Conservation (phyloP, 2,113 vertebrate species). For the Ciconia boyciana region DNA sequence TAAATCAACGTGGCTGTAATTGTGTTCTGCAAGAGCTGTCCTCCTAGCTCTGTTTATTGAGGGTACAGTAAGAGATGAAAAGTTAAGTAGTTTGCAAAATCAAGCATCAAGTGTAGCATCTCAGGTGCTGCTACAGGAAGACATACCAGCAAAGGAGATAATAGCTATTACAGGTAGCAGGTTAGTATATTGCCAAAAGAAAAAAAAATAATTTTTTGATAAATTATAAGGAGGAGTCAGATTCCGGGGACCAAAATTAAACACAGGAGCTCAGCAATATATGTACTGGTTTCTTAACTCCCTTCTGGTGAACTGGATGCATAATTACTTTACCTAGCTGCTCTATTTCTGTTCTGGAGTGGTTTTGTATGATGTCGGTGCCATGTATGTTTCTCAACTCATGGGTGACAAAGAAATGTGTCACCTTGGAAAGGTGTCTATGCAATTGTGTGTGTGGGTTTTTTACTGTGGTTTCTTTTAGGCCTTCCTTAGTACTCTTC, state of each 20-base stretch:
- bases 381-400: neutral
- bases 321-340: neutral
- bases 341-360: neutral
- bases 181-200: neutral
- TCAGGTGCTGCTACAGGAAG: neutral
- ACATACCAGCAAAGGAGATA: neutral
- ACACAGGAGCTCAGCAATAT: neutral
- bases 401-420: neutral
- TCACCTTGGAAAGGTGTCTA: neutral
- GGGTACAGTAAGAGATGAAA: neutral
- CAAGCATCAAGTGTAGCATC: neutral
- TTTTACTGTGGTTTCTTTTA: neutral
- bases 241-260: neutral
- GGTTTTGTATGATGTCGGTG: neutral
- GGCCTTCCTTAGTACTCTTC: neutral
- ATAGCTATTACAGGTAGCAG: neutral
- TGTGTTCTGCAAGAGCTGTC: neutral
- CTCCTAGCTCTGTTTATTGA: neutral
- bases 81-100: neutral
- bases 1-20: accelerated
- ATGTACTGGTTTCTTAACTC: neutral
- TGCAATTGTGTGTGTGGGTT: accelerated
- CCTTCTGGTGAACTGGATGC: neutral
- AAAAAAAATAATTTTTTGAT: too few relatives aligned
- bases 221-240: neutral